phyloP scores from a whole-genome alignment of 2,888 invertebrate genomes.

The Meliscaeva auricollis region DNA sequence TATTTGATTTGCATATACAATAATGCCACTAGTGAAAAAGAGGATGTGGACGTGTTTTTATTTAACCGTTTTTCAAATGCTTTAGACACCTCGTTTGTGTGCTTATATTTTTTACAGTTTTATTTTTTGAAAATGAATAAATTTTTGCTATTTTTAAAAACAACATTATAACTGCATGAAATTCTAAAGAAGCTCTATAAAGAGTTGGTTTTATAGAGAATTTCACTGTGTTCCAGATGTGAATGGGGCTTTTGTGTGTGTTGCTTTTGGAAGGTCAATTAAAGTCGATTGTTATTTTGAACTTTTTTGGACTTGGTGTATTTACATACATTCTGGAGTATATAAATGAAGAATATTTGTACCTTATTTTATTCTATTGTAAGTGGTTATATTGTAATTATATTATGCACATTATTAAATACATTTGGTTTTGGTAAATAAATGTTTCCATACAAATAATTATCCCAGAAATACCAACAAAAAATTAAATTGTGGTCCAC shows the following conservation, averaged over 20 bases:
- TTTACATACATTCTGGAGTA: too few relatives aligned
- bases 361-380: too few relatives aligned
- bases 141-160: not conserved
- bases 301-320: too few relatives aligned
- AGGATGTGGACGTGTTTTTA: not conserved
- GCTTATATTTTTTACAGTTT: not conserved
- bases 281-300: too few relatives aligned
- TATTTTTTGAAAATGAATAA: not conserved
- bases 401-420: too few relatives aligned
- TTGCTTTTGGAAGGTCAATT: slow-evolving; percentile 6
- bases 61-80: slow-evolving; percentile 13
- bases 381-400: too few relatives aligned
- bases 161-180: slow-evolving; percentile 8
- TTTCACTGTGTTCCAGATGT: slow-evolving; percentile 6
- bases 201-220: slow-evolving; percentile 4
- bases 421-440: too few relatives aligned
- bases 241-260: slow-evolving; percentile 18
- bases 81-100: slow-evolving; percentile 1
- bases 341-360: too few relatives aligned
- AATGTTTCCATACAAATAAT: too few relatives aligned
- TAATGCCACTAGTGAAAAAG: not conserved
- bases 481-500: too few relatives aligned
- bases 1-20: not conserved
- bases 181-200: not conserved
- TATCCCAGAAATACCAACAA: too few relatives aligned